Conservation (phyloP, 1,140 invertebrate species). For the Ylistrum balloti region DNA sequence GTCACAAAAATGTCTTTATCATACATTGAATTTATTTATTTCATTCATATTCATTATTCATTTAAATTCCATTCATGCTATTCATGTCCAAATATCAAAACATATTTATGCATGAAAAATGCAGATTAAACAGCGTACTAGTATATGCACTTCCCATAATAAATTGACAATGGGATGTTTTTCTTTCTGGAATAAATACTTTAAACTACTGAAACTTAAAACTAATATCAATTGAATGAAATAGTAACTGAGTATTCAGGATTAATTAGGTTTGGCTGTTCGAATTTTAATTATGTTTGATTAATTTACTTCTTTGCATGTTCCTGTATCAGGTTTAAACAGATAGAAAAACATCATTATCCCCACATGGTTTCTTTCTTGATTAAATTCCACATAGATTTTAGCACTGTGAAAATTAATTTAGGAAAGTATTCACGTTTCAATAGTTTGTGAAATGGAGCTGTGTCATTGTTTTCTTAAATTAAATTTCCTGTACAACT, state of each 20-base stretch:
- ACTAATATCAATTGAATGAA: no score
- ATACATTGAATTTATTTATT: no score
- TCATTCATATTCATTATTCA: no score
- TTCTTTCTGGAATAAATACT: background rate
- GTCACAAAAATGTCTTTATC: no score
- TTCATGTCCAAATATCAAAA: no score
- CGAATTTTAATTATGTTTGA: no score
- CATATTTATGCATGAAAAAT: background rate
- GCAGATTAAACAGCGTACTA: no score
- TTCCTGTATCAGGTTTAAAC: background rate
- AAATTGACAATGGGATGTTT: background rate
- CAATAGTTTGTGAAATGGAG: background rate
- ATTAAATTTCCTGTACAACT: background rate
- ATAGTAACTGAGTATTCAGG: background rate
- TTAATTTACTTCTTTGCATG: background rate
- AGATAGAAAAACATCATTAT: background rate
- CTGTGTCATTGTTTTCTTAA: background rate
- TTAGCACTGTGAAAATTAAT: constrained; percentile 5
- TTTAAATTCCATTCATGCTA: no score
- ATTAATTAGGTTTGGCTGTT: background rate
- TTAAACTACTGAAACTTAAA: no score
- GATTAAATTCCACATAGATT: background rate
- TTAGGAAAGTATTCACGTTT: background rate
- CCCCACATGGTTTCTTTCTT: background rate
- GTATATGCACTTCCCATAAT: no score